phyloP scores from a whole-genome alignment of 2,113 vertebrate genomes.

The Chloebia gouldiae region DNA sequence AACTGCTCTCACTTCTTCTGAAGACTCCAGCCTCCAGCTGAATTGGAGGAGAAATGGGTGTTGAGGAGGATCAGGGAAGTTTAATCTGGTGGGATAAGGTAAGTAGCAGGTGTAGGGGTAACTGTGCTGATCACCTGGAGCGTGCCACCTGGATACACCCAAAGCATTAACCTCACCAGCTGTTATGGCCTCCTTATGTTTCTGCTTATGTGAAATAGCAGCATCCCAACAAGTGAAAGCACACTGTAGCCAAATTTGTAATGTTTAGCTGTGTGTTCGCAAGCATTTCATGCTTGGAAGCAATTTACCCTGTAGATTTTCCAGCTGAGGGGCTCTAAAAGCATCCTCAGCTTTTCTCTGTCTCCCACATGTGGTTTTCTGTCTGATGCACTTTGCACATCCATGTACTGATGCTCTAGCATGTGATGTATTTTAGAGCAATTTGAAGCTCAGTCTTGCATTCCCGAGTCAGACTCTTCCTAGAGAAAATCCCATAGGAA shows the following conservation, averaged over 20 bases:
- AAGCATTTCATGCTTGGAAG: background rate
- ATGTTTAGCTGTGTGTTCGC: background rate
- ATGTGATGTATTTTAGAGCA: background rate
- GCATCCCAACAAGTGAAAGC: background rate
- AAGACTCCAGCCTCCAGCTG: background rate
- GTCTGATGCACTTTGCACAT: background rate
- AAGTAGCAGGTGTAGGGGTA: accelerated
- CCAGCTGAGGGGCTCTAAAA: background rate
- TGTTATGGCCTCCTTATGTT: background rate
- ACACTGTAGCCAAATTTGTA: background rate
- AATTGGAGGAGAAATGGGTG: background rate
- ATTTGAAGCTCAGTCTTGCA: background rate
- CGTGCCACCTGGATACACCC: background rate
- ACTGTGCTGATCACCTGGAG: accelerated
- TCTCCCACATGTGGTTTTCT: background rate
- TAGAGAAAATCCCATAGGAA: background rate
- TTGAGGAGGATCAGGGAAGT: background rate
- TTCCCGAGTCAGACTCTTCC: background rate
- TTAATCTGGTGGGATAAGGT: accelerated
- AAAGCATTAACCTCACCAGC: background rate
- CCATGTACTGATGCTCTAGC: background rate
- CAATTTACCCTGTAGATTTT: background rate
- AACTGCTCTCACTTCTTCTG: background rate
- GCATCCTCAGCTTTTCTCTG: background rate
- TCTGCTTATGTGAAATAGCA: background rate